phyloP scores from a whole-genome alignment of 1,140 invertebrate genomes.

The Asobara japonica region DNA sequence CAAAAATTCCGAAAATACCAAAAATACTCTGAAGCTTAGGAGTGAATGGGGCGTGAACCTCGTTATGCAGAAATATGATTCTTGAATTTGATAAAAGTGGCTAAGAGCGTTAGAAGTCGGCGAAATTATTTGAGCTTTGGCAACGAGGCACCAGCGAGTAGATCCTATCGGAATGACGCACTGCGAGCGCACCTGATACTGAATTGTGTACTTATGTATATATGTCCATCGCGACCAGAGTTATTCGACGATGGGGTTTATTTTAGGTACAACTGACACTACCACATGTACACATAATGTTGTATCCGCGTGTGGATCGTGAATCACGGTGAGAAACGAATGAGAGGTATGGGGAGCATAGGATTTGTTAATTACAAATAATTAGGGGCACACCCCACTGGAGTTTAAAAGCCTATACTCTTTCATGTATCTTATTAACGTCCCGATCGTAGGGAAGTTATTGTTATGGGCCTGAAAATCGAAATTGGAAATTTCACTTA shows the following conservation, averaged over 20 bases:
- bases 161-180: constrained; percentile 65
- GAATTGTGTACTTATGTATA: constrained; percentile 49
- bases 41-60: too few relatives aligned
- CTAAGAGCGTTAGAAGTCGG: constrained; percentile 40
- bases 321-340: constrained; percentile 10
- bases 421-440: too few relatives aligned
- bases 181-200: constrained; percentile 64
- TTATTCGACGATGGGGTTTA: constrained; percentile 54
- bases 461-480: too few relatives aligned
- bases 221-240: constrained; percentile 28
- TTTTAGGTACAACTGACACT: constrained; percentile 52
- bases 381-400: neutral
- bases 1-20: too few relatives aligned
- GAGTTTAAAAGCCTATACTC: too few relatives aligned
- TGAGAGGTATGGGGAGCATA: neutral
- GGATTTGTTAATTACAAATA: neutral
- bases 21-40: too few relatives aligned
- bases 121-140: constrained; percentile 7
- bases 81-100: constrained; percentile 51
- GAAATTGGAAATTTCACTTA: too few relatives aligned
- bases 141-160: constrained; percentile 35
- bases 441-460: too few relatives aligned
- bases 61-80: too few relatives aligned
- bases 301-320: neutral
- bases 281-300: constrained; percentile 18